Conservation (phyloP, 1,140 invertebrate species). For the Aphaenogaster ashmeadi region DNA sequence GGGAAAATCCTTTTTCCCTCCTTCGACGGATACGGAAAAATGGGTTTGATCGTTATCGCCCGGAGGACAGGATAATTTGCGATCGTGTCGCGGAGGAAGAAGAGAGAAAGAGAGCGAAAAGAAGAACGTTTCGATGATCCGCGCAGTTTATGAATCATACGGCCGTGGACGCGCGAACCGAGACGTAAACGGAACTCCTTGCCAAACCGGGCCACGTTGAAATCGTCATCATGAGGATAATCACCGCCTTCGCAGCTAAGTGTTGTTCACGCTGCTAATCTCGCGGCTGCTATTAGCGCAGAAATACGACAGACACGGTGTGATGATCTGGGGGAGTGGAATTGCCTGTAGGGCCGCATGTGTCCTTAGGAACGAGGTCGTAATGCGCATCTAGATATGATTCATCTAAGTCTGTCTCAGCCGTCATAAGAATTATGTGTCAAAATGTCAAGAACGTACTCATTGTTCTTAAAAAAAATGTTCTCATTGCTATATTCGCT, state of each 20-base stretch:
- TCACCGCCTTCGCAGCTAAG: constrained; percentile 47
- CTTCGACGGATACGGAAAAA: neutral
- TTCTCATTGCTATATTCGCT: neutral
- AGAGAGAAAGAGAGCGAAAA: neutral
- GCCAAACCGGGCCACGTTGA: constrained; percentile 48
- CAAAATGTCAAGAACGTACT: neutral
- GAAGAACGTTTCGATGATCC: constrained; percentile 30
- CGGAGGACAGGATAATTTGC: neutral
- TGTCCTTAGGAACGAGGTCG: constrained; percentile 46
- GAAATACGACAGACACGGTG: constrained; percentile 5
- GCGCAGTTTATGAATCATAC: constrained; percentile 55
- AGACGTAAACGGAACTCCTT: constrained; percentile 44
- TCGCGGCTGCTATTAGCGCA: constrained; percentile 29
- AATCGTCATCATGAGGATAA: constrained; percentile 64
- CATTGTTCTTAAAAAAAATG: neutral
- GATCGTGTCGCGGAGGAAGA: neutral
- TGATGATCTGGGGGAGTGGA: constrained; percentile 11
- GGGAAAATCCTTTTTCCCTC: neutral
- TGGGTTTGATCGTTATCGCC: neutral
- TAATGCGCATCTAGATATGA: neutral
- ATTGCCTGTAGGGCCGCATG: neutral
- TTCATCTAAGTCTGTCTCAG: neutral
- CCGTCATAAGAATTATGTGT: neutral
- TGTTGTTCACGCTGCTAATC: constrained; percentile 59
- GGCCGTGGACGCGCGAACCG: constrained; percentile 5